These are phyloP conservation scores for Chelonoidis abingdonii DNA, from an alignment of 2,113 vertebrate genomes.

Conservation along the genomic window DNA sequence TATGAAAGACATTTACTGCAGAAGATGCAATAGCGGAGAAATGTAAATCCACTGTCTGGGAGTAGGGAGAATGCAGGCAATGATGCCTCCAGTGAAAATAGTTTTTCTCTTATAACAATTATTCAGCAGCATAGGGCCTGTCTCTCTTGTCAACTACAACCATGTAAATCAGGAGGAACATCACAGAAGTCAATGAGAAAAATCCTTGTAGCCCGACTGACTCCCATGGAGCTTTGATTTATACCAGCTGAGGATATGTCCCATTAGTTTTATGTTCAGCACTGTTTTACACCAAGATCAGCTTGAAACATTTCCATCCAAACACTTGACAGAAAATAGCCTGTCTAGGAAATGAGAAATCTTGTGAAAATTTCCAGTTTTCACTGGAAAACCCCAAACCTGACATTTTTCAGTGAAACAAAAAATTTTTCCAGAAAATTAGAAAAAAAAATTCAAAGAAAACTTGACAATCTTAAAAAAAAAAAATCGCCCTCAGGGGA, in stretches of 20 bases:
- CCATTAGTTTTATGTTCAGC: rapidly evolving
- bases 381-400: neutral
- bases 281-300: neutral
- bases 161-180: rapidly evolving
- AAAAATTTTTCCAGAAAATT: neutral
- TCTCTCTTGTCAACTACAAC: neutral
- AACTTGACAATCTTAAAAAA: neutral
- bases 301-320: neutral
- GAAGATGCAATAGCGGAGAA: neutral
- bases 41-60: neutral
- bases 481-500: neutral
- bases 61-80: rapidly evolving
- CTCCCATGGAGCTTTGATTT: rapidly evolving
- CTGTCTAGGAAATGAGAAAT: neutral
- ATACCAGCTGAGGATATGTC: neutral
- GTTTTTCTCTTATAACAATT: neutral
- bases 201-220: neutral
- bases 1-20: neutral
- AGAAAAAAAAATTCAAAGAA: neutral
- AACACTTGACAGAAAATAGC: neutral
- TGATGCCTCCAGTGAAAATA: rapidly evolving
- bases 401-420: neutral
- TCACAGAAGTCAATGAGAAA: neutral
- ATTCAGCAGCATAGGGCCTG: neutral
- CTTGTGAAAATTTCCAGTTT: neutral